These are phyloP conservation scores for Pterocles burchelli DNA, from an alignment of 2,113 vertebrate species.

Conservation along the genomic window DNA sequence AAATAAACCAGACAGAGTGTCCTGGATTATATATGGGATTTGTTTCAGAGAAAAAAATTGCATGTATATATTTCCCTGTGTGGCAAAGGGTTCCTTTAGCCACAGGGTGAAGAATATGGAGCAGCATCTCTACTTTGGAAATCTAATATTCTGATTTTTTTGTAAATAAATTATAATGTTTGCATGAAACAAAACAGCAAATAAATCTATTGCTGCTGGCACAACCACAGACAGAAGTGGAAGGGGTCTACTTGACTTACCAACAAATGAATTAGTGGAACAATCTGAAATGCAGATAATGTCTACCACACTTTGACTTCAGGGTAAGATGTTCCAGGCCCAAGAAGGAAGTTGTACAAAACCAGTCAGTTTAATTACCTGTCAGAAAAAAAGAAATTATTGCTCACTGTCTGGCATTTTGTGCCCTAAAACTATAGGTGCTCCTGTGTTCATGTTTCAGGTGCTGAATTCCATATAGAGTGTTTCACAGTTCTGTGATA, in stretches of 20 bases:
- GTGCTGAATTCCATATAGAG: neutral
- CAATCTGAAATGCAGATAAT: constrained; percentile 16
- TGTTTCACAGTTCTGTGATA: constrained; percentile 24
- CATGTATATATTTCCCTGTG: neutral
- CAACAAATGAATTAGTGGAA: constrained; percentile 12
- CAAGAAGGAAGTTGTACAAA: constrained; percentile 24
- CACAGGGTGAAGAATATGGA: neutral
- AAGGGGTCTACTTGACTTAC: neutral
- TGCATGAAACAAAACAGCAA: neutral
- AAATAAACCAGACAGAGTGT: neutral
- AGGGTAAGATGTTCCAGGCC: neutral
- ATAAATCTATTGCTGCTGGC: neutral
- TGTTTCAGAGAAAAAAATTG: neutral
- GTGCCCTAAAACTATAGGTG: neutral
- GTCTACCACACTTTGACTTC: constrained; percentile 12
- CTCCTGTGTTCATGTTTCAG: neutral
- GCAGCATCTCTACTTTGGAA: neutral
- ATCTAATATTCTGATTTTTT: neutral
- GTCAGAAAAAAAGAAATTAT: neutral
- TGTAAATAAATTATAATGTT: neutral
- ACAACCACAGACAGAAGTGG: neutral
- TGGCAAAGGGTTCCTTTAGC: neutral
- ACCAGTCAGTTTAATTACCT: neutral
- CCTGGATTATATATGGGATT: neutral
- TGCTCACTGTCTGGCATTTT: neutral